Conservation (phyloP, 2,888 invertebrate species). For the Megaustenia siamemsis region DNA sequence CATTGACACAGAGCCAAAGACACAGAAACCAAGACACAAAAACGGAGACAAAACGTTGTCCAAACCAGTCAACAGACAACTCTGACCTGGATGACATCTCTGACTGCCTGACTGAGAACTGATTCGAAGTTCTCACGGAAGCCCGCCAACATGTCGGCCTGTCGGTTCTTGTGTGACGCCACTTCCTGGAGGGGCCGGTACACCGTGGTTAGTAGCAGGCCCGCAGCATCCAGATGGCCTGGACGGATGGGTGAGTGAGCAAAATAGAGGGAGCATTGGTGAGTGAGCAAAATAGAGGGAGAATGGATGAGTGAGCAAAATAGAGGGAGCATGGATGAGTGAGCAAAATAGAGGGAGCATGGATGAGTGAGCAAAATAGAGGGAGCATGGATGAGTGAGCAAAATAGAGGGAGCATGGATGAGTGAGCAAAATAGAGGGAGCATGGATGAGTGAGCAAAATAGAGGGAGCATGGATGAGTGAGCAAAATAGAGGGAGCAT, state of each 20-base stretch:
- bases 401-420: too few relatives aligned
- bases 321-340: too few relatives aligned
- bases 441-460: too few relatives aligned
- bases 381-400: too few relatives aligned
- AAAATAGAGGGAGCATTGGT: too few relatives aligned
- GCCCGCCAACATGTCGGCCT: conserved; percentile 71
- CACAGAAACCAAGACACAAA: neutral
- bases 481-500: too few relatives aligned
- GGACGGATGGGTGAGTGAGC: conserved; percentile 11
- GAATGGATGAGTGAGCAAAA: neutral
- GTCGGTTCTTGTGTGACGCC: conserved; percentile 74
- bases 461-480: too few relatives aligned
- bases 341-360: too few relatives aligned
- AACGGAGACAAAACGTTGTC: neutral
- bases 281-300: too few relatives aligned
- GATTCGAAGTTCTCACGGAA: conserved; percentile 75
- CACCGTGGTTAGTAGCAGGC: conserved; percentile 75
- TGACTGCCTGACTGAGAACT: conserved; percentile 60
- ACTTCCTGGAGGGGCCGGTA: conserved; percentile 75
- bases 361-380: too few relatives aligned
- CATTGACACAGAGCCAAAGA: neutral
- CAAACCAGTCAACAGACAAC: neutral
- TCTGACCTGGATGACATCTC: conserved; percentile 52
- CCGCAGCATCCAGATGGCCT: conserved; percentile 77
- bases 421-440: too few relatives aligned